Evolutionary conservation across 2,888 invertebrate species (phyloP).

Genomic region (Philereme vetulata): DNA sequence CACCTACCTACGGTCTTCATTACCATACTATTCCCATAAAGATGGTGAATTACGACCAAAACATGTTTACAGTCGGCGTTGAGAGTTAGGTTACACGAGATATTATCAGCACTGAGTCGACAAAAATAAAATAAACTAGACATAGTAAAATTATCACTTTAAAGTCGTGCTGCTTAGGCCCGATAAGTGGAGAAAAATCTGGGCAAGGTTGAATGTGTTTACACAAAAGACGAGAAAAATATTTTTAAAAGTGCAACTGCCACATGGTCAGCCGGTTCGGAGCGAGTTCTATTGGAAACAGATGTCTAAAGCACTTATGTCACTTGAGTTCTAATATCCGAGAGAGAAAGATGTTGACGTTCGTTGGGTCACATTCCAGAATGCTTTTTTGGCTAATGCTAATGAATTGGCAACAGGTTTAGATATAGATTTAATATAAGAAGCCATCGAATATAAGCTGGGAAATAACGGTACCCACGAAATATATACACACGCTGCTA

Average conservation of each 20-base stretch:
- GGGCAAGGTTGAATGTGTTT: constrained; percentile 4
- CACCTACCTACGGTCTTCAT: constrained; percentile 42
- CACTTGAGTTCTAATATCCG: background rate
- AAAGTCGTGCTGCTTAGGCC: constrained; percentile 4
- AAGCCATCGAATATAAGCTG: too few relatives aligned
- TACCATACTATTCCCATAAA: constrained; percentile 52
- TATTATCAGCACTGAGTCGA: constrained; percentile 10
- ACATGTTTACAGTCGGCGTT: constrained; percentile 45
- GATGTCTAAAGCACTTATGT: constrained; percentile 8
- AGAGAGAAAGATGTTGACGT: too few relatives aligned
- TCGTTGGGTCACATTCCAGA: too few relatives aligned
- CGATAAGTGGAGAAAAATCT: constrained; percentile 4
- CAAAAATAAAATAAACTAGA: constrained; percentile 27
- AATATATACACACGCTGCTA: too few relatives aligned
- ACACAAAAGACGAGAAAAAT: background rate
- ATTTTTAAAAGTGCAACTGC: background rate
- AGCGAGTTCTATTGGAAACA: constrained; percentile 13
- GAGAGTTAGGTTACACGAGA: constrained; percentile 22
- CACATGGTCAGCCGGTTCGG: background rate
- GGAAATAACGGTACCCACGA: too few relatives aligned
- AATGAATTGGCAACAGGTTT: too few relatives aligned
- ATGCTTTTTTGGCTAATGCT: too few relatives aligned
- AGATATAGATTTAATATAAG: too few relatives aligned
- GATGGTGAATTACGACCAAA: constrained; percentile 44
- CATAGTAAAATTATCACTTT: constrained; percentile 12